Evolutionary conservation across 2,888 invertebrate genomes (phyloP), one percentile per base, ranked within the genome.

Genomic region (Folsomia manolachei): DNA sequence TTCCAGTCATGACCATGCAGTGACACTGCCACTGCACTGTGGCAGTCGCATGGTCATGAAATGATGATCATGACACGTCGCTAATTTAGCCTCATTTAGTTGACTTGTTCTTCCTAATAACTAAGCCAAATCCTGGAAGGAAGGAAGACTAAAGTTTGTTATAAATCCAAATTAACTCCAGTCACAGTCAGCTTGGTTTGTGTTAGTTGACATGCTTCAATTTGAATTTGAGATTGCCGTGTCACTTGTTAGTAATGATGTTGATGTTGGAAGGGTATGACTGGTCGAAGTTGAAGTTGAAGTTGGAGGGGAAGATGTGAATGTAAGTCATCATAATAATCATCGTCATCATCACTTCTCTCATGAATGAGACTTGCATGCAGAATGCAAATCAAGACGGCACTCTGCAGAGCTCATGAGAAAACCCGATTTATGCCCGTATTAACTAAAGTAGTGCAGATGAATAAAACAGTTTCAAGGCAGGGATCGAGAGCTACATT

Each of bases 11-110:
- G n/a, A n/a, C n/a, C n/a, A n/a, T n/a, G n/a, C n/a, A n/a, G n/a
- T n/a, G n/a, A n/a, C n/a, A n/a, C n/a, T n/a, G n/a, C n/a, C n/a
- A n/a, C n/a, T n/a, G n/a, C n/a, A n/a, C n/a, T n/a, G n/a, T n/a
- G n/a, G n/a, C n/a, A n/a, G n/a, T n/a, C n/a, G n/a, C n/a, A n/a
- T n/a, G n/a, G n/a, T n/a, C 18, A 18, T 51, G 18, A 51, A 51
- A 51, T n/a, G 56, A 56, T 14, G 63, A 64, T 67, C 69, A 72
- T 72, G 75, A 72, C 75, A 71, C 71, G 72, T 75, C 71, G 75
- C 75, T 72, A 72, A 75, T 75, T 75, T 72, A 72, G 66, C 69
- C 27, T 65, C 27, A 56, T 56, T 56, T 56, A 19, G 19, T 19
- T 21, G 4, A 21, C 56, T 56, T n/a, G n/a, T n/a, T n/a, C n/a